Evolutionary conservation across 2,888 invertebrate genomes (phyloP), one percentile per base, ranked within the genome.

Genomic region (Eudasyphora cyanicolor): DNA sequence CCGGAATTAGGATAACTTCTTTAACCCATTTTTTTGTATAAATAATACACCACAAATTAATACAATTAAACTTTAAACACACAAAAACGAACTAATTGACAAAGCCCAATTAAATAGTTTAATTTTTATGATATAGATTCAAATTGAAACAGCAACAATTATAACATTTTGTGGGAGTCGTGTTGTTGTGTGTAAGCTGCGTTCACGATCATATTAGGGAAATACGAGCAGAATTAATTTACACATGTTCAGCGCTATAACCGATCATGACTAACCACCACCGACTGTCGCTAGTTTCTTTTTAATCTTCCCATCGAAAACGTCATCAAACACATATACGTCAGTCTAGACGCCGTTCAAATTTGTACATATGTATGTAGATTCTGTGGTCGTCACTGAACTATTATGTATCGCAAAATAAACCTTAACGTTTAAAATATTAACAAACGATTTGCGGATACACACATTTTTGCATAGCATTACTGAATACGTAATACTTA

Each of bases 211-310:
- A 60, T n/a, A n/a, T 60, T 60, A n/a, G 29, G 60, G 60, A 60
- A 60, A 29, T 60, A 60, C 60, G n/a, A 29, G 29, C 29, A n/a
- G n/a, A n/a, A 60, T 29, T 29, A 21, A 60, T 60, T 60, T 60
- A 14, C 60, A 60, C 60, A 60, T 29, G 17, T 21, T 32, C 32
- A 21, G 12, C 4, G 14, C 14, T 29, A n/a, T n/a, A n/a, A n/a
- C n/a, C 27, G 24, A 57, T 24, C 27, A 57, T 57, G 60, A 60
- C 60, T 27, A 60, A 29, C n/a, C n/a, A 45, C 60, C 60, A 27
- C 60, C 14, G 6, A 17, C 17, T 6, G 49, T 17, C 17, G 19
- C 7, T 14, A 17, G 17, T 51, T 57, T 57, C 57, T 14, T 21
- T 27, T 14, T 0, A 12, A 27, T n/a, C n/a, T n/a, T n/a, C n/a